A percentile compares a stretch with the other conserved stretches of the same genome.
These are phyloP conservation scores for Podocnemis expansa DNA, from an alignment of 2,113 vertebrate species.

Conservation along the genomic window DNA sequence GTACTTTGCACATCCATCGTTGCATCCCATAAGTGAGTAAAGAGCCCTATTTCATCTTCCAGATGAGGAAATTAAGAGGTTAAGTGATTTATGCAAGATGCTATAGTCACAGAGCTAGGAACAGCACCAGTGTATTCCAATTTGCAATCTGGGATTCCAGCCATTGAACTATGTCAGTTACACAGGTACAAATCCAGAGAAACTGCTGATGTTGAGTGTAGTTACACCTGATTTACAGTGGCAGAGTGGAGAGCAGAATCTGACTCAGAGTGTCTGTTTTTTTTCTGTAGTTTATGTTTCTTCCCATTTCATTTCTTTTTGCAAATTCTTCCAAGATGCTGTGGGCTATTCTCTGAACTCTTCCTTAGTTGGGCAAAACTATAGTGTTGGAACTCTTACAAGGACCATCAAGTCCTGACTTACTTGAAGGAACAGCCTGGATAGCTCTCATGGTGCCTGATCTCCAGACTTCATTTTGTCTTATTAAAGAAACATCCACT, in stretches of 20 bases:
- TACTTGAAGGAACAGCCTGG: background rate
- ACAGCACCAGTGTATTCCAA: background rate
- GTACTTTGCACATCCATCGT: background rate
- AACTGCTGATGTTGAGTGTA: background rate
- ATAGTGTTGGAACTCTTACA: background rate
- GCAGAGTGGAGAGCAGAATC: background rate
- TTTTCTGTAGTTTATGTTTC: background rate
- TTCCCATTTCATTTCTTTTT: background rate
- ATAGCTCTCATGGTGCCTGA: background rate
- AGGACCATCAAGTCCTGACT: background rate
- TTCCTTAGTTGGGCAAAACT: background rate
- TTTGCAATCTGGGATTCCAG: background rate
- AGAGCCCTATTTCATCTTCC: background rate
- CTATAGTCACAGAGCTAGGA: background rate
- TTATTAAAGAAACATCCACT: background rate
- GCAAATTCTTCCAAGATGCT: background rate
- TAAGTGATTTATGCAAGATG: background rate
- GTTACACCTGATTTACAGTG: background rate
- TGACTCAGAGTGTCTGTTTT: background rate
- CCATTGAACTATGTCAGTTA: background rate
- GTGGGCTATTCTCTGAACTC: background rate
- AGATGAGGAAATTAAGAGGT: background rate
- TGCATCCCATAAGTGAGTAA: too few species aligned
- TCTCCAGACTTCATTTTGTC: background rate
- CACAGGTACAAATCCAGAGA: background rate